phyloP scores from a whole-genome alignment of 2,888 invertebrate species.

The Tenthredo mesomela region DNA sequence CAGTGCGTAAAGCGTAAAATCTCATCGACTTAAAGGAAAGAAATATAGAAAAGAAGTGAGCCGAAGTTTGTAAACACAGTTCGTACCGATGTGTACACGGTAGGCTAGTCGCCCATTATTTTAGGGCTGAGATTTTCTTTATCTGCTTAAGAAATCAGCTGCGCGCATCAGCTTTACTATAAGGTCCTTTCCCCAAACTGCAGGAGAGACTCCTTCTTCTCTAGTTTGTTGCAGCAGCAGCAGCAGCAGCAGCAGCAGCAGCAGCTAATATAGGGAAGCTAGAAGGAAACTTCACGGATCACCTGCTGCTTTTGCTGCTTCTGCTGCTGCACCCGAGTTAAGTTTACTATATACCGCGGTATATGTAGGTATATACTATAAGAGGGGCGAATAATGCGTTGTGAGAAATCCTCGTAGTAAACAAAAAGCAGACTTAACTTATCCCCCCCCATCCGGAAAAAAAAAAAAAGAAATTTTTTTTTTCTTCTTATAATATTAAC shows the following conservation, averaged over 20 bases:
- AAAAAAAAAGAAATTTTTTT: neutral
- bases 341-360: conserved; percentile 44
- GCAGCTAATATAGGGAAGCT: neutral
- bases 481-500: no score
- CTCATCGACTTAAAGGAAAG: conserved; percentile 11
- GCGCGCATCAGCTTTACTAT: conserved; percentile 54
- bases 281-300: conserved; percentile 60
- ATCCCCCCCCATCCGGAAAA: neutral
- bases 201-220: neutral
- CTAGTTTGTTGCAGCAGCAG: neutral
- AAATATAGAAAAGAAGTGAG: conserved; percentile 25
- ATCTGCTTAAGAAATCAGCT: conserved; percentile 77
- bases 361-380: no score
- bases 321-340: conserved; percentile 37
- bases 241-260: no score
- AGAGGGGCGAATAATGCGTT: no score
- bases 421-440: no score
- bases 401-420: no score
- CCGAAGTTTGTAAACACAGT: conserved; percentile 69
- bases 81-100: conserved; percentile 70
- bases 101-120: conserved; percentile 72
- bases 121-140: conserved; percentile 71
- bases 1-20: conserved; percentile 11
- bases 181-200: neutral
- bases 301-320: conserved; percentile 64